phyloP scores from a whole-genome alignment of 1,140 invertebrate genomes.

The Matsumurasca onukii region DNA sequence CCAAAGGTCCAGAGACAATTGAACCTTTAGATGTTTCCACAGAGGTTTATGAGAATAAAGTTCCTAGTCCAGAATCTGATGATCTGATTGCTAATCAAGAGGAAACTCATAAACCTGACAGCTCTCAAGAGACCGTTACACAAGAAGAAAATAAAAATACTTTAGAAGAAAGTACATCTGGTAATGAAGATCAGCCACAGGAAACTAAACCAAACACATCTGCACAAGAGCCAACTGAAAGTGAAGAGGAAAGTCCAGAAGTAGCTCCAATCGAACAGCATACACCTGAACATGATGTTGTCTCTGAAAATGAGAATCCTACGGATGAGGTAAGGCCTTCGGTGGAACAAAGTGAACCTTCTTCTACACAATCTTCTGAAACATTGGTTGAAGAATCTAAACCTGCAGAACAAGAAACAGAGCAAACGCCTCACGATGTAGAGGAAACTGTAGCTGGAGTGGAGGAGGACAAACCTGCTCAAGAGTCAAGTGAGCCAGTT shows the following conservation, averaged over 20 bases:
- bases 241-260: neutral
- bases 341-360: too few relatives aligned
- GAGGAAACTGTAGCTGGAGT: slow-evolving; percentile 31
- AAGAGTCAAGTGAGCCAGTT: slow-evolving; percentile 8
- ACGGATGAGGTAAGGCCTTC: too few relatives aligned
- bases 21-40: too few relatives aligned
- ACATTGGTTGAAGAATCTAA: slow-evolving; percentile 14
- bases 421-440: slow-evolving; percentile 22
- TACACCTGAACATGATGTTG: slow-evolving; percentile 24
- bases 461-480: neutral
- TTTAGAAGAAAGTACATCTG: neutral
- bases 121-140: too few relatives aligned
- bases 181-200: neutral
- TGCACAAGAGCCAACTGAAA: neutral
- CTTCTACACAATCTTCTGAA: slow-evolving; percentile 14
- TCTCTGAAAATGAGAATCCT: too few relatives aligned
- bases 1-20: too few relatives aligned
- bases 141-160: neutral
- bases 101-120: too few relatives aligned
- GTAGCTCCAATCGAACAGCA: slow-evolving; percentile 1
- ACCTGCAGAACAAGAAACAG: slow-evolving; percentile 17
- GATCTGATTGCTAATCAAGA: neutral
- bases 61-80: neutral
- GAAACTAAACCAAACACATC: neutral
- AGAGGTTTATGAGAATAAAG: too few relatives aligned